Conservation (phyloP, 2,797 vertebrate species). For the Gymnopithys bicolor region DNA sequence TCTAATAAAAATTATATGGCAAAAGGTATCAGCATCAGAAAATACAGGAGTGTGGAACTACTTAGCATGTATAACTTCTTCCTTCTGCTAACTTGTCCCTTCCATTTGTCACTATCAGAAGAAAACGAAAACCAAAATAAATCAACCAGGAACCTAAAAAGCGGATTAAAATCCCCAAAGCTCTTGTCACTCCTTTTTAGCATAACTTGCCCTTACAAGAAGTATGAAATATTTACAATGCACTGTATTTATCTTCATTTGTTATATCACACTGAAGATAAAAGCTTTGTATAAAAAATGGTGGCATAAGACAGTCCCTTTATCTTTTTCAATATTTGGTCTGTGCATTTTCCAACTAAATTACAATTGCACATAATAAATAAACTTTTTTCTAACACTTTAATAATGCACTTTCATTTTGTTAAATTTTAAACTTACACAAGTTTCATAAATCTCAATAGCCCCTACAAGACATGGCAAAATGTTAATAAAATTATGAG, state of each 20-base stretch:
- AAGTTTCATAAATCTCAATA: slow-evolving; percentile 13
- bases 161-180: slow-evolving; percentile 36
- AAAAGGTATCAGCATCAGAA: slow-evolving; percentile 15
- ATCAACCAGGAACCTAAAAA: slow-evolving; percentile 1
- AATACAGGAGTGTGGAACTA: background rate
- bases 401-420: slow-evolving; percentile 35
- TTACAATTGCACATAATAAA: slow-evolving; percentile 38
- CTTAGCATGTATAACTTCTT: background rate
- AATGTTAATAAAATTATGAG: background rate
- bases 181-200: slow-evolving; percentile 39
- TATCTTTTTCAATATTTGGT: slow-evolving; percentile 30
- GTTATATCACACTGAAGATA: slow-evolving; percentile 35
- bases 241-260: slow-evolving; percentile 53
- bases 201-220: slow-evolving; percentile 21
- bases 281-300: slow-evolving; percentile 43
- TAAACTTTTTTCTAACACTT: slow-evolving; percentile 3
- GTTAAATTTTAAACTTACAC: slow-evolving; percentile 5
- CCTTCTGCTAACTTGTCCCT: background rate
- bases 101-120: background rate
- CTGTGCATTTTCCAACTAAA: background rate
- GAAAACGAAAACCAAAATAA: background rate
- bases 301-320: background rate
- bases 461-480: background rate
- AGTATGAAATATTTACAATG: slow-evolving; percentile 54
- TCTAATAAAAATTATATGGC: background rate